Base-by-base conservation (phyloP, 2,113 vertebrate genomes). In the Paralichthys olivaceus region DNA sequence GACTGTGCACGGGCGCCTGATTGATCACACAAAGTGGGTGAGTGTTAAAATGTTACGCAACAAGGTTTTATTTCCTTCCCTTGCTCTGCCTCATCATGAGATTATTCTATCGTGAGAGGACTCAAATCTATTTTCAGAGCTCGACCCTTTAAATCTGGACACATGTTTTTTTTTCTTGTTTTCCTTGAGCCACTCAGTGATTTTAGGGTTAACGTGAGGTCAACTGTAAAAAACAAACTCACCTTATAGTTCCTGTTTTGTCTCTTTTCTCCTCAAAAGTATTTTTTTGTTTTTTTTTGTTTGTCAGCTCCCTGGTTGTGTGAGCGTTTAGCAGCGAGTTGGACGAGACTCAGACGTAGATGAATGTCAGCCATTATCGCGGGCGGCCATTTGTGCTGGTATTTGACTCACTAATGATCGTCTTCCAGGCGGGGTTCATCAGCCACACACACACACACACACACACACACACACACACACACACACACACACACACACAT, bases 281-380 rank as follows among this genome's bases (percentile, higher is more conserved):
- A n/a, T n/a, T n/a, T n/a, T n/a, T 2, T 51, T 68, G 1, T 19
- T 25, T 67, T 23, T 13, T 58, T 37, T 28, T 47, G 34, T 62
- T 70, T 19, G 47, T 83, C 81, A 70, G 73, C 66, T 84, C 69
- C 47, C 75, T 63, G 28, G 3, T 19, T 32, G 70, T 83, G 49
- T 59, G 81, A 83, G 84, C 66, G 72, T 93, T 89, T 81, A 87
- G 79, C 77, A 7, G 72, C 58, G 51, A 90, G 71, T 84, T 93
- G 91, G 92, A 90, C 68, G 17, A 65, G 29, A 79, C 86, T 84
- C 87, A 90, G 91, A 93, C 92, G 49, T 70, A 89, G 92, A 93
- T 90, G 88, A 91, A 93, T 93, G 89, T 91, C 82, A 83, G 90
- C 90, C 91, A 92, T 92, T 92, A 91, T 88, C 85, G 76, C 86